Base-by-base conservation (phyloP, 2,797 vertebrate genomes). In the Percopsis omiscomaycus region DNA sequence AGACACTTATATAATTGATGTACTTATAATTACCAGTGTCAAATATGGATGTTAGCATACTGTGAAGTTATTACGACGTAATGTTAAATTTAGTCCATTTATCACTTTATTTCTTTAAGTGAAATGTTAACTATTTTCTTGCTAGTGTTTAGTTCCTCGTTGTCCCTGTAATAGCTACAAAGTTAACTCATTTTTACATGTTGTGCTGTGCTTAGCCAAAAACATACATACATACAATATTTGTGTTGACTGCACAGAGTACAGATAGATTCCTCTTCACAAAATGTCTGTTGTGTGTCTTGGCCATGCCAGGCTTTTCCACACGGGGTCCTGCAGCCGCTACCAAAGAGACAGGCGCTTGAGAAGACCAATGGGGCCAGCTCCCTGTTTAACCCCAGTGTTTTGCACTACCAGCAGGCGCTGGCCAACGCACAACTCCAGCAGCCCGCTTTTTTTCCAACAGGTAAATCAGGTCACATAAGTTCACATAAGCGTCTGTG, bases 341-440 rank as follows among this genome's bases (percentile, higher is more conserved):
- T 99, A 95, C 96, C 97, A 96, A 99, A 99, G 95, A 96, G 97
- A 95, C 94, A 88, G 90, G 95, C 97, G 75, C 93, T 98, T 80
- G 97, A 99, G 91, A 99, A 99, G 91, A 95, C 91, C 91, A 97
- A 95, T 76, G 95, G 95, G 75, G 93, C 94, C 66, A 95, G 91
- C 87, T 90, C 96, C 69, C 91, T 98, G 86, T 98, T 98, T 90
- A 97, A 93, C 88, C 96, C 94, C 90, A 96, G 95, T 90, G 92
- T 98, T 89, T 91, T 98, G 94, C 96, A 99, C 92, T 99, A 98
- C 90, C 97, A 98, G 91, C 97, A 99, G 93, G 96, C 95, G 71
- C 93, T 99, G 83, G 94, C 94, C 89, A 96, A 91, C 78, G 95
- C 97, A 70, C 96, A 98, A 91, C 86, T 98, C 82, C 96, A 97